Conservation (phyloP, 2,888 invertebrate genomes). For the Gandaritis pyraliata region DNA sequence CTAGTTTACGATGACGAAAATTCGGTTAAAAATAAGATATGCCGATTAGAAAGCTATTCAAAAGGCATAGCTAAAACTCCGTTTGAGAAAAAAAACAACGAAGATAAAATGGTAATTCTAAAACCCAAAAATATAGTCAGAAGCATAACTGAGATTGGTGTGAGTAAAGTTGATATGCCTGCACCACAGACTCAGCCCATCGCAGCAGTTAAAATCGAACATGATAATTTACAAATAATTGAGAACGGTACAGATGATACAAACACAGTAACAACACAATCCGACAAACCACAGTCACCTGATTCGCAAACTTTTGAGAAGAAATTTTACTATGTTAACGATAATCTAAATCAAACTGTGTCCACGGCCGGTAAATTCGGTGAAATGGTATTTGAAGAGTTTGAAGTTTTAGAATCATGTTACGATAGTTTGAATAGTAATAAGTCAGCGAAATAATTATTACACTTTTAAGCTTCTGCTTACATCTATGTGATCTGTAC, state of each 20-base stretch:
- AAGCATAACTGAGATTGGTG: conserved; percentile 31
- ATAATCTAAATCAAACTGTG: conserved; percentile 83
- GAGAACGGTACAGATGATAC: conserved; percentile 49
- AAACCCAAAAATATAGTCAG: conserved; percentile 50
- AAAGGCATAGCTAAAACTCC: conserved; percentile 77
- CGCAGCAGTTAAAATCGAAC: conserved; percentile 46
- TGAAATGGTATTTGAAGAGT: conserved; percentile 94
- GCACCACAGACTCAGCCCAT: conserved; percentile 43
- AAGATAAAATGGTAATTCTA: conserved; percentile 54
- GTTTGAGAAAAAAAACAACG: conserved; percentile 68
- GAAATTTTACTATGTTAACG: conserved; percentile 86
- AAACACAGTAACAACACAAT: conserved; percentile 42
- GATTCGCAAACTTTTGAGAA: conserved; percentile 78
- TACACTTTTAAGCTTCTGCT: conserved; percentile 63
- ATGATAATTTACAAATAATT: conserved; percentile 41
- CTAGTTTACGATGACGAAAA: conserved; percentile 75
- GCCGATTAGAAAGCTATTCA: conserved; percentile 78
- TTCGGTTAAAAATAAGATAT: conserved; percentile 81
- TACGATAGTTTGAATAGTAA: conserved; percentile 85
- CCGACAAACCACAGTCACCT: conserved; percentile 54
- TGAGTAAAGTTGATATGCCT: conserved; percentile 48
- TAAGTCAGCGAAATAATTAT: conserved; percentile 75
- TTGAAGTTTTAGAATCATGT: conserved; percentile 87
- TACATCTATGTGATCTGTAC: conserved; percentile 78
- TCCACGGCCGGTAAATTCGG: conserved; percentile 86